Evolutionary conservation across 2,113 vertebrate genomes (phyloP).

Genomic region (Archilochus colubris): DNA sequence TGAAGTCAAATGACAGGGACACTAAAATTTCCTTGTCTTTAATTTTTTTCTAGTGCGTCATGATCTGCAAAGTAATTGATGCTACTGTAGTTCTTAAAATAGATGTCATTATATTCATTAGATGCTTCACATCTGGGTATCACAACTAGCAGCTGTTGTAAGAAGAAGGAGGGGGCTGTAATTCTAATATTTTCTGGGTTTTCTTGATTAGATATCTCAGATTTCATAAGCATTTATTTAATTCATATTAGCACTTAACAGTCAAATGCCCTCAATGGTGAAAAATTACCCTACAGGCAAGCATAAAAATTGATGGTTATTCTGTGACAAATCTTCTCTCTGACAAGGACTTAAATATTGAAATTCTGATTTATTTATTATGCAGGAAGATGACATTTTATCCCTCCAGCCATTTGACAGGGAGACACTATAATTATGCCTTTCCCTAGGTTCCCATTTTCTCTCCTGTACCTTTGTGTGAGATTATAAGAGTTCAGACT

Average conservation of each 20-base stretch:
- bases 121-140: conserved; percentile 45
- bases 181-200: conserved; percentile 46
- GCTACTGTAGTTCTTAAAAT: conserved; percentile 41
- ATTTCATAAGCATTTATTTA: conserved; percentile 57
- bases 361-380: conserved; percentile 68
- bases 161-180: background rate
- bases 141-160: conserved; percentile 18
- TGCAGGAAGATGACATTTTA: conserved; percentile 56
- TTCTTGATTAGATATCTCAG: conserved; percentile 57
- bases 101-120: conserved; percentile 56
- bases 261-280: conserved; percentile 27
- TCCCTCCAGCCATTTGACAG: conserved; percentile 19
- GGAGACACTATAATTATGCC: conserved; percentile 24
- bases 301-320: conserved; percentile 27
- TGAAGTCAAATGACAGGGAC: conserved; percentile 36
- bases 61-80: conserved; percentile 26
- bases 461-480: background rate
- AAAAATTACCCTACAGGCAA: conserved; percentile 21
- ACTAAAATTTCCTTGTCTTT: conserved; percentile 49
- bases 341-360: conserved; percentile 58
- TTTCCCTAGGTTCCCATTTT: background rate
- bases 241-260: conserved; percentile 57
- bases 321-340: conserved; percentile 19
- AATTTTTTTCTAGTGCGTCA: conserved; percentile 33
- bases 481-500: background rate